A percentile compares a stretch with the other conserved stretches of the same genome.
Evolutionary conservation across 2,113 vertebrate species (phyloP).

Genomic region (Crypturellus undulatus): DNA sequence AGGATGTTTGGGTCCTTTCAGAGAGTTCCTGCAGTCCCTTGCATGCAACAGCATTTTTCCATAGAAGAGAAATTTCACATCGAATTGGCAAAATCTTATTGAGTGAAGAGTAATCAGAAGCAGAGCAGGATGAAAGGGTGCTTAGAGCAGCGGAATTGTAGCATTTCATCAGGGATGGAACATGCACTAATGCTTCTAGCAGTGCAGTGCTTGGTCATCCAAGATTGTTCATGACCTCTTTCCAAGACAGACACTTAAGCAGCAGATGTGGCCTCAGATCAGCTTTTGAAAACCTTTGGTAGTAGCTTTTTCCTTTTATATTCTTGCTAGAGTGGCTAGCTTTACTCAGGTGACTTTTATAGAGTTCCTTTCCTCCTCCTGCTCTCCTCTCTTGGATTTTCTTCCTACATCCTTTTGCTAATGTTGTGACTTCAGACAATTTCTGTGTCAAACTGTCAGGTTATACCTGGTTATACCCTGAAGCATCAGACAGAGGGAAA

Average conservation of each 20-base stretch:
- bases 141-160: background rate
- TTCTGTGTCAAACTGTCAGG: background rate
- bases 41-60: background rate
- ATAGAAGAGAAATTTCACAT: slow-evolving; percentile 26
- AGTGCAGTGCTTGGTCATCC: background rate
- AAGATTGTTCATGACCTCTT: background rate
- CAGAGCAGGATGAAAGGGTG: slow-evolving; percentile 25
- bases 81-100: background rate
- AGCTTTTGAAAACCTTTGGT: background rate
- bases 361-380: background rate
- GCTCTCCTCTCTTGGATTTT: background rate
- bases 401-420: background rate
- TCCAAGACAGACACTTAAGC: background rate
- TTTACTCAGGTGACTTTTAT: background rate
- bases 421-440: background rate
- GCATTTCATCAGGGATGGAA: background rate
- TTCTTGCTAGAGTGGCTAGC: background rate
- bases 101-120: background rate
- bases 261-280: background rate
- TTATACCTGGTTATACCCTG: background rate
- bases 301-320: background rate
- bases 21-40: background rate
- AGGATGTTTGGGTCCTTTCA: background rate
- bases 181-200: background rate
- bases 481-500: background rate